Evolutionary conservation across 2,797 vertebrate genomes (phyloP), one percentile per base, ranked within the genome.

Genomic region (Anolis apletophallus): DNA sequence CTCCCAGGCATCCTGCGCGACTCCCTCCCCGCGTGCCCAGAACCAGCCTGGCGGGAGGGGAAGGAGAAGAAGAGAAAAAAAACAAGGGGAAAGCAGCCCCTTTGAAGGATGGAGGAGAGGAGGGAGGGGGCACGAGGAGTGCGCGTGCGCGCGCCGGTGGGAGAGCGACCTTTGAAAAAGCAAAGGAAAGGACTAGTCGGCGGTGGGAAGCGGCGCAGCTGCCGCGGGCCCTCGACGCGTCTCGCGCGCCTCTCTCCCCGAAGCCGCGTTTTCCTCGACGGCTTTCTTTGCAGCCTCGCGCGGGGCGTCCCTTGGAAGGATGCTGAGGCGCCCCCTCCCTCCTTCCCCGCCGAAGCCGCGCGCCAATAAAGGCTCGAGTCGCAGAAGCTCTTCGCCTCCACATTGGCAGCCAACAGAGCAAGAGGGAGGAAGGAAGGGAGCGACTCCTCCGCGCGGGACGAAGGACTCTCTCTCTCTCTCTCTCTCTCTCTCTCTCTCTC

Each of bases 1-100:
- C 87, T 93, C 59, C 88, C 80, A 52, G 69, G 94, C 96, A 96
- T 95, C 92, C 93, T 93, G 88, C 90, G 84, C 93, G 93, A 10
- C 81, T 26, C 90, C 26, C 5, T 88, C 90, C 81, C 86, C 86
- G 93, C 94, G 91, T 92, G 90, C 92, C 14, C 6, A 73, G 13
- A 14, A 32, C 5, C 36, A 34, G 87, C 89, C 86, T 72, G 84
- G 74, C 55, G 74, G n/a, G 50, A 71, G 54, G 46, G 50, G 23
- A n/a, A n/a, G n/a, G n/a, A n/a, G n/a, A n/a, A n/a, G n/a, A 29
- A 26, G 34, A 12, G 1, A 46, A 34, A 40, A 6, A 46, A 46
- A 6, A 6, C 46, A 46, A 46, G 46, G 12, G 23, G 32, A 3
- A 5, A 77, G 55, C 74, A 29, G 68, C 64, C 34, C 67, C 34